These are phyloP conservation scores for Platysteira castanea DNA, from an alignment of 2,113 vertebrate genomes.

Conservation along the genomic window DNA sequence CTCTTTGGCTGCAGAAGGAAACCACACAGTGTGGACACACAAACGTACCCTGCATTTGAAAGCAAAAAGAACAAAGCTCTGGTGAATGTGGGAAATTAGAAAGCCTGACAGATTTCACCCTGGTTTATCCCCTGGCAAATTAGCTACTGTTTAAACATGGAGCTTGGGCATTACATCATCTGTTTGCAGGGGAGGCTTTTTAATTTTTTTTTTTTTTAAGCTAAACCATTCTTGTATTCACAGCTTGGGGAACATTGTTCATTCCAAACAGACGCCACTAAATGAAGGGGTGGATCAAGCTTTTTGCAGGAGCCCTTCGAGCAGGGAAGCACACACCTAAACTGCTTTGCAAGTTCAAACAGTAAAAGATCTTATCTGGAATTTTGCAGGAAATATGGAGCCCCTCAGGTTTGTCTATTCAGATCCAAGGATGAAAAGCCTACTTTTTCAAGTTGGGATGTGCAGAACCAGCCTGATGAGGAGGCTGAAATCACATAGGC, in stretches of 20 bases:
- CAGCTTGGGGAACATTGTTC: neutral
- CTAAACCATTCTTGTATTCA: neutral
- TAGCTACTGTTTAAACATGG: constrained; percentile 26
- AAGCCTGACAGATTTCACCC: constrained; percentile 11
- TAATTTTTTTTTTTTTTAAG: neutral
- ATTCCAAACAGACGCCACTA: neutral
- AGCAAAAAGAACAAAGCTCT: constrained; percentile 13
- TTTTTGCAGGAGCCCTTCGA: neutral
- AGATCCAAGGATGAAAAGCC: neutral
- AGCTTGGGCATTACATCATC: constrained; percentile 12
- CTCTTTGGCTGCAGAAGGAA: neutral
- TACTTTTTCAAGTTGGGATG: neutral
- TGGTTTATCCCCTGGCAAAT: constrained; percentile 16
- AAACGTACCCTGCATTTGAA: neutral
- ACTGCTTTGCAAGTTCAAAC: constrained; percentile 38
- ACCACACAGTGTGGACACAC: neutral
- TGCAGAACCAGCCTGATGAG: neutral
- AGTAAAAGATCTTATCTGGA: constrained; percentile 7
- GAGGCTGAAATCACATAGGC: neutral
- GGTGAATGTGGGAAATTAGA: neutral
- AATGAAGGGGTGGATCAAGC: neutral
- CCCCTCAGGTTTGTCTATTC: neutral
- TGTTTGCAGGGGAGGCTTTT: neutral
- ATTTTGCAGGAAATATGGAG: neutral
- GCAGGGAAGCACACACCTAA: constrained; percentile 12